phyloP scores from a whole-genome alignment of 2,888 invertebrate species.

The Ptilodon capucinus region DNA sequence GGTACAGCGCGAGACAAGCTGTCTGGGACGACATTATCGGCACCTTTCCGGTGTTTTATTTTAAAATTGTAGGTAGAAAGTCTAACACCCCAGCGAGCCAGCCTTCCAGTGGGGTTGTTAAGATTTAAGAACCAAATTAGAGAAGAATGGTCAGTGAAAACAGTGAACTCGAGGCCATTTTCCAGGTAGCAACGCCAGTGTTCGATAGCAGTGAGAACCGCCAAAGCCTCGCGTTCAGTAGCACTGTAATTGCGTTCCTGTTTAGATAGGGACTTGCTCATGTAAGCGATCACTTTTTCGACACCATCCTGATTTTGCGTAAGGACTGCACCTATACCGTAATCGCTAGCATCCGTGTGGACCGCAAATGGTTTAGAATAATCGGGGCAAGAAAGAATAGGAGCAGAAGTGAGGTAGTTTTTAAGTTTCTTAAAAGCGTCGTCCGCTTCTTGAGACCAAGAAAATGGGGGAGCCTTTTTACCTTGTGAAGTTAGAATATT shows the following conservation, averaged over 20 bases:
- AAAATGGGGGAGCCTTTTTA: neutral
- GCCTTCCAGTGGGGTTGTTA: neutral
- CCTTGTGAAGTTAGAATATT: neutral
- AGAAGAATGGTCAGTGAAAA: neutral
- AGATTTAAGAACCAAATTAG: neutral
- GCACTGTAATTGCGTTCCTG: neutral
- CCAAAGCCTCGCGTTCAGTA: neutral
- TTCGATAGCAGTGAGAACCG: neutral
- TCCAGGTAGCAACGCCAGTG: neutral
- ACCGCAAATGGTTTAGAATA: neutral
- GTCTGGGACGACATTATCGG: slow-evolving; percentile 1
- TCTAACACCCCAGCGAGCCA: slow-evolving; percentile 5
- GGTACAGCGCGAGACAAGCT: neutral
- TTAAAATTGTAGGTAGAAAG: slow-evolving; percentile 5
- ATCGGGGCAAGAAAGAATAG: neutral
- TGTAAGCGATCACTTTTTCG: neutral
- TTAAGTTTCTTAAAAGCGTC: neutral
- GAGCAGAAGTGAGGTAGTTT: neutral
- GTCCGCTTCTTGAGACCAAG: neutral
- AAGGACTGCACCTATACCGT: neutral
- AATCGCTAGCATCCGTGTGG: neutral
- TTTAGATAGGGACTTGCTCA: neutral
- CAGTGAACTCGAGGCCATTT: neutral
- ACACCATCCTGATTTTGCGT: neutral
- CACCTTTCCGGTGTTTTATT: slow-evolving; percentile 6